Base-by-base conservation (phyloP, 1,140 invertebrate species). In the Lepidotrigona ventralis region DNA sequence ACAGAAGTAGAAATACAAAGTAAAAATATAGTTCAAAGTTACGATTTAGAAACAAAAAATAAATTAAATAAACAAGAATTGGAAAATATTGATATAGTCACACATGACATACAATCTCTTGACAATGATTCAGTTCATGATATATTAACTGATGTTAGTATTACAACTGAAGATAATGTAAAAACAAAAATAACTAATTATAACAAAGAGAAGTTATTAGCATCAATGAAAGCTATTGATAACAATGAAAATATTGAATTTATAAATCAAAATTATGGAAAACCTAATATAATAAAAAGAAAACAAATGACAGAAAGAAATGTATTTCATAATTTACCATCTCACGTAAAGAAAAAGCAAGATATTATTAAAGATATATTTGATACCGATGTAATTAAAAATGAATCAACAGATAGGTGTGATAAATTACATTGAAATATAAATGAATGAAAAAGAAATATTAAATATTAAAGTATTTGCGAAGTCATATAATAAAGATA, bases 221-320 rank as follows among this genome's bases (percentile, higher is more conserved):
- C 96, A 23, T 95, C 95, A 1, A 93, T 96, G 81, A 95, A 95
- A 88, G 95, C 95, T 23, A 96, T 96, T 73, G 96, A 96, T 90
- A 93, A 95, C 86, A 95, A 95, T 53, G 95, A 95, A 71, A 95
- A 94, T 81, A 91, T 95, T 58, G 95, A 95, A 58, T 91, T 91
- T 86, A 51, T 88, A 95, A 96, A 91, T 85, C 87, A 91, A 81
- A 91, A 90, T 79, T 74, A 77, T 46, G 77, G 79, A 60, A 84
- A 73, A 79, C 86, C 89, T 58, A 91, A 81, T 64, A 74, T 77
- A 2, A 76, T 58, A 26, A 90, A 76, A 46, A 89, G 90, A 75
- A 91, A 90, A 17, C 90, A 93, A 84, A 91, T 94, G n/a, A 92
- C 91, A n/a, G 93, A 94, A 80, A 33, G 33, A 33, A 93, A 93